These are phyloP conservation scores for Lynx canadensis DNA, from an alignment of 2,113 vertebrate genomes.

Conservation along the genomic window DNA sequence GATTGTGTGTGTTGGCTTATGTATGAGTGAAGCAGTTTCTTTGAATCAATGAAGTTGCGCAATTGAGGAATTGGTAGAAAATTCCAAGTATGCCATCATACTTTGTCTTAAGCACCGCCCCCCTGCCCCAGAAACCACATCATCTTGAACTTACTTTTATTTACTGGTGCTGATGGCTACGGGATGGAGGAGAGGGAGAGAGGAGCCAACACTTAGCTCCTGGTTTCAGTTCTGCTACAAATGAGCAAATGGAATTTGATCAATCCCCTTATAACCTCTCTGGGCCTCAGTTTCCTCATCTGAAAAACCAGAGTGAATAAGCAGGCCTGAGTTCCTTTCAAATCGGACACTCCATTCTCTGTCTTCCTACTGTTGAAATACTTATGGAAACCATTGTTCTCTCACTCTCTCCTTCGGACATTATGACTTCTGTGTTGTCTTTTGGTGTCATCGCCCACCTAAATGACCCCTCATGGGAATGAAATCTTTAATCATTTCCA, in stretches of 20 bases:
- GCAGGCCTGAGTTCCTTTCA: not conserved
- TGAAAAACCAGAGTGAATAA: not conserved
- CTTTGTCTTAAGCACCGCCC: not conserved
- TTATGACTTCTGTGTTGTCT: constrained; percentile 1
- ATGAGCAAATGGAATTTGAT: not conserved
- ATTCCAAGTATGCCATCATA: not conserved
- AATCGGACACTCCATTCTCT: too few relatives aligned
- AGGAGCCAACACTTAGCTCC: not conserved
- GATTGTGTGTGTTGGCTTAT: not conserved
- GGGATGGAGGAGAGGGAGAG: not conserved
- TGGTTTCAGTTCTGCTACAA: not conserved
- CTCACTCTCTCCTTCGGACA: not conserved
- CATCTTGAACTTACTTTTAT: not conserved
- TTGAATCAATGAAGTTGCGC: not conserved
- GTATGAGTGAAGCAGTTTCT: not conserved
- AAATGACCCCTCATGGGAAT: constrained; percentile 69
- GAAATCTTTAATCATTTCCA: constrained; percentile 70
- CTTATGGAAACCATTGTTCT: not conserved
- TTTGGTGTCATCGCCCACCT: not conserved
- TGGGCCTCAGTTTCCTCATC: not conserved
- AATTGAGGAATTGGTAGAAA: not conserved
- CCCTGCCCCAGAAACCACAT: not conserved
- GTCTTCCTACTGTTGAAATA: not conserved
- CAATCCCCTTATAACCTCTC: not conserved
- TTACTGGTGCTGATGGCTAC: not conserved